A percentile compares a stretch with the other conserved stretches of the same genome.
phyloP scores from a whole-genome alignment of 1,140 invertebrate genomes.

The Forficula auricularia region DNA sequence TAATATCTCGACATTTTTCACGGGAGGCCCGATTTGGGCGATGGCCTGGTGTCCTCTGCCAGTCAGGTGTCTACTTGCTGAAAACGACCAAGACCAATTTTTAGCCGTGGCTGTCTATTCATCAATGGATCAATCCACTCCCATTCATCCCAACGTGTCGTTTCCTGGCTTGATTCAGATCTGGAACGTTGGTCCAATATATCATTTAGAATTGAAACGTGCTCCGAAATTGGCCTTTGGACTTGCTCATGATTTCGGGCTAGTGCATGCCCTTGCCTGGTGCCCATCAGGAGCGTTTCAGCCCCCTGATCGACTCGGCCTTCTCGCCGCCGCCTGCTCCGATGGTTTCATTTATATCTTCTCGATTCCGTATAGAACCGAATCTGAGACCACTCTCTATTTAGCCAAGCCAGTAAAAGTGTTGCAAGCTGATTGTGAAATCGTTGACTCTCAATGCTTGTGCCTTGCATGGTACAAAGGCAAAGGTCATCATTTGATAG shows the following conservation, averaged over 20 bases:
- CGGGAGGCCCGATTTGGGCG: constrained; percentile 39
- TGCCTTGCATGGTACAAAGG: constrained; percentile 29
- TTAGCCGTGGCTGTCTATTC: constrained; percentile 33
- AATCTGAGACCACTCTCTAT: constrained; percentile 14
- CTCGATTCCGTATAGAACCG: constrained; percentile 29
- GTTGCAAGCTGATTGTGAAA: background rate
- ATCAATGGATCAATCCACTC: constrained; percentile 27
- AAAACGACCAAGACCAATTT: constrained; percentile 24
- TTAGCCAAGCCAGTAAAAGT: constrained; percentile 17
- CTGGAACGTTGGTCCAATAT: constrained; percentile 33
- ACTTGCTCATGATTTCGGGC: constrained; percentile 43
- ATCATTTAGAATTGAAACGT: constrained; percentile 20
- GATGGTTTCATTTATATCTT: constrained; percentile 42
- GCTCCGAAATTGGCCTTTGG: constrained; percentile 30
- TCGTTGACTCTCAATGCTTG: constrained; percentile 23
- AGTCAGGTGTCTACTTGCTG: constrained; percentile 14
- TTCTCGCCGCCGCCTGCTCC: constrained; percentile 48
- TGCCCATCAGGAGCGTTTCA: constrained; percentile 50
- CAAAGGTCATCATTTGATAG: constrained; percentile 26
- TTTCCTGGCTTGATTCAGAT: constrained; percentile 36
- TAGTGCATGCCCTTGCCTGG: constrained; percentile 51
- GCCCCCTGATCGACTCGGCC: constrained; percentile 32
- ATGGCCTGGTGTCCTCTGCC: constrained; percentile 38
- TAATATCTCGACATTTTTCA: constrained; percentile 31
- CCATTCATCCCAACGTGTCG: constrained; percentile 21